phyloP scores from a whole-genome alignment of 2,888 invertebrate genomes.

The Apamea sordens region DNA sequence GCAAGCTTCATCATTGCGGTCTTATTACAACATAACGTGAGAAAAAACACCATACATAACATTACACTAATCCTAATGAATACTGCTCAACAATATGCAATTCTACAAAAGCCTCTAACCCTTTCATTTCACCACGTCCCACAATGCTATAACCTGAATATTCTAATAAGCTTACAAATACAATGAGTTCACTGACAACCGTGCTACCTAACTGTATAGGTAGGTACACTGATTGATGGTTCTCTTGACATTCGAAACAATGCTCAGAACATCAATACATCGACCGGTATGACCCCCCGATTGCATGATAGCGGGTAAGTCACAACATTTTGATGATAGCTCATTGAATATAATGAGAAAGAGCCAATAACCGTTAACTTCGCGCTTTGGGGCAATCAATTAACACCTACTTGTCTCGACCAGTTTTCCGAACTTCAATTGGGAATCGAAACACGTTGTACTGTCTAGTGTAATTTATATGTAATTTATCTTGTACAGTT shows the following conservation, averaged over 20 bases:
- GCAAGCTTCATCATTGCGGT: slow-evolving; percentile 13
- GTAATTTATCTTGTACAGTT: slow-evolving; percentile 65
- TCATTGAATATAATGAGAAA: slow-evolving; percentile 77
- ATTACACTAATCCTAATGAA: slow-evolving; percentile 65
- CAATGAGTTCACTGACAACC: slow-evolving; percentile 72
- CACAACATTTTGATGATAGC: slow-evolving; percentile 81
- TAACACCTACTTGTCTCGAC: slow-evolving; percentile 76
- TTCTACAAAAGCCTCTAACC: slow-evolving; percentile 55
- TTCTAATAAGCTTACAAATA: slow-evolving; percentile 75
- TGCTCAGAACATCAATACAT: slow-evolving; percentile 80
- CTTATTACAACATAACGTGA: slow-evolving; percentile 46
- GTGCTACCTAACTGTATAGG: slow-evolving; percentile 75
- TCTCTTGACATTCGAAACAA: slow-evolving; percentile 84
- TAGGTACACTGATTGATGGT: slow-evolving; percentile 81
- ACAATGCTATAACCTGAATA: slow-evolving; percentile 71
- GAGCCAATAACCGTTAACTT: slow-evolving; percentile 71
- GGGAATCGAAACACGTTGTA: slow-evolving; percentile 52
- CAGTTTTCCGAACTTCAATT: slow-evolving; percentile 63
- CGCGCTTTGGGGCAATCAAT: slow-evolving; percentile 73
- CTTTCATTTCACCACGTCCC: slow-evolving; percentile 54
- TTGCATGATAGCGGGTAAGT: slow-evolving; percentile 78
- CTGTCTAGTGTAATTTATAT: slow-evolving; percentile 61
- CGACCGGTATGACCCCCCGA: slow-evolving; percentile 78
- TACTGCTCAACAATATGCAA: slow-evolving; percentile 60
- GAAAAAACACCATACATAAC: slow-evolving; percentile 61